Percentiles rank a stretch among this genome's conserved stretches.
phyloP scores from a whole-genome alignment of 1,140 invertebrate genomes.

The Wasmannia auropunctata region DNA sequence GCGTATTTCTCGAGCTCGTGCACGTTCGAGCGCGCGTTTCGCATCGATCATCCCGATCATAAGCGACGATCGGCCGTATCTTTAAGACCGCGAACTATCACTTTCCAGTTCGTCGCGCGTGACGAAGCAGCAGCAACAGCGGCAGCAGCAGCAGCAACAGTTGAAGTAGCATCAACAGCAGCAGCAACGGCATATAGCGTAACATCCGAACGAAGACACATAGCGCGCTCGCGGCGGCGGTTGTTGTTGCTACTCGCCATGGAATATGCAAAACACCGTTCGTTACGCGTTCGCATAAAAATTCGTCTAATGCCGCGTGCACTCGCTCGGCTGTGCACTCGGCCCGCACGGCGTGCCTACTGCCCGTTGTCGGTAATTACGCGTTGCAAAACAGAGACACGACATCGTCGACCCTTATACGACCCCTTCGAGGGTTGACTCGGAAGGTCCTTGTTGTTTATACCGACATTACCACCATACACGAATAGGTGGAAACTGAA shows the following conservation, averaged over 20 bases:
- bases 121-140: constrained; percentile 71
- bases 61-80: constrained; percentile 32
- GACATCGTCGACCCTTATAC: constrained; percentile 73
- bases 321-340: constrained; percentile 65
- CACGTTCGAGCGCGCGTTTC: constrained; percentile 20
- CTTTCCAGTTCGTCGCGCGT: constrained; percentile 80
- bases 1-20: background rate
- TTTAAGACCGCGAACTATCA: constrained; percentile 72
- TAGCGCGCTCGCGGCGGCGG: constrained; percentile 8
- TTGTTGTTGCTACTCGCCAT: constrained; percentile 56
- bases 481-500: background rate
- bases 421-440: constrained; percentile 63
- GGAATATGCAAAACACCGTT: constrained; percentile 79
- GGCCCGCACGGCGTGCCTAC: constrained; percentile 47
- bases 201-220: constrained; percentile 45
- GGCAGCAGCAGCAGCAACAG: background rate
- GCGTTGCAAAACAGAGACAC: constrained; percentile 81
- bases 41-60: constrained; percentile 53
- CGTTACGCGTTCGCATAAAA: constrained; percentile 74
- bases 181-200: constrained; percentile 14
- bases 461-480: background rate
- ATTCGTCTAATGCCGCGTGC: constrained; percentile 66
- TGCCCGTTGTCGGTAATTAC: constrained; percentile 78
- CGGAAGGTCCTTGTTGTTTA: background rate
- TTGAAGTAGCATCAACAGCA: background rate